A percentile compares a stretch with the other conserved stretches of the same genome.
Conservation (phyloP, 2,888 invertebrate genomes). For the Mythimna albipuncta region DNA sequence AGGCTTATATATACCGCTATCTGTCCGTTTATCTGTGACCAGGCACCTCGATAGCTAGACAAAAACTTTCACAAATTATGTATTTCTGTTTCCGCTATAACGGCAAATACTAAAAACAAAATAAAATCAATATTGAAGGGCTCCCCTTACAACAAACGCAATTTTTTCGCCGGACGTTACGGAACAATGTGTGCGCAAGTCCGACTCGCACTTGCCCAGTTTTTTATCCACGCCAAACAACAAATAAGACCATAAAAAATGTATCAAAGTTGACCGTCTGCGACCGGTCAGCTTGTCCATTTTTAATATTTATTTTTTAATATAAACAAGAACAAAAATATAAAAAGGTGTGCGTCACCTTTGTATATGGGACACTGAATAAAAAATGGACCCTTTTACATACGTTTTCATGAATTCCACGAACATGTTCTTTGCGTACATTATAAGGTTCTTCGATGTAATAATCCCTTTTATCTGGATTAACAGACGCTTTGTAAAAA, state of each 20-base stretch:
- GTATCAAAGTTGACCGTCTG: constrained; percentile 9
- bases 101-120: too few relatives aligned
- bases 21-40: too few relatives aligned
- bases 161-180: too few relatives aligned
- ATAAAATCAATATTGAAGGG: too few relatives aligned
- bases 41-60: too few relatives aligned
- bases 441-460: background rate
- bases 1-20: too few relatives aligned
- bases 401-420: background rate
- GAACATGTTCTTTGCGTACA: background rate
- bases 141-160: too few relatives aligned
- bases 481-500: constrained; percentile 1
- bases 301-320: constrained; percentile 17
- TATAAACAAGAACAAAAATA: background rate
- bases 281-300: background rate
- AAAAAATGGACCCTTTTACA: background rate
- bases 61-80: too few relatives aligned
- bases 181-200: too few relatives aligned
- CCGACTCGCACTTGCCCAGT: background rate
- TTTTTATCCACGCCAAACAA: constrained; percentile 1
- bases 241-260: constrained; percentile 21
- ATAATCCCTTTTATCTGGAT: background rate
- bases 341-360: background rate
- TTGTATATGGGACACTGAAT: constrained; percentile 15
- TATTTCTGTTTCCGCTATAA: too few relatives aligned